Conservation (phyloP, 2,797 vertebrate species). For the Botia kubotai region DNA sequence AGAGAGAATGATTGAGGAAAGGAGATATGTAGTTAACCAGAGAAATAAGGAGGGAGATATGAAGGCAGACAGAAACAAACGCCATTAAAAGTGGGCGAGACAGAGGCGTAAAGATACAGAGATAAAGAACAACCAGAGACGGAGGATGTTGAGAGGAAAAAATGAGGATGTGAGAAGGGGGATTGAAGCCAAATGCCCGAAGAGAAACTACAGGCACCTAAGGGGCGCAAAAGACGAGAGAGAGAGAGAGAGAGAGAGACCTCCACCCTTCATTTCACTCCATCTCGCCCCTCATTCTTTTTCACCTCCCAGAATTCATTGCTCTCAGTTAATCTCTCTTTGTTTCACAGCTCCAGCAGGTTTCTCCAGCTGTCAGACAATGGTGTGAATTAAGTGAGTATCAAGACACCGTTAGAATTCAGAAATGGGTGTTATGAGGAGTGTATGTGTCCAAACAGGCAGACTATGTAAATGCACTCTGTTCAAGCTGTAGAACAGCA, state of each 20-base stretch:
- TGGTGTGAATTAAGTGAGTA: slow-evolving; percentile 27
- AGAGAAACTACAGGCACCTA: not conserved
- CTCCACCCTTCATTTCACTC: slow-evolving; percentile 39
- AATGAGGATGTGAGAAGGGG: slow-evolving; percentile 31
- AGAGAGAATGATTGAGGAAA: slow-evolving; percentile 36
- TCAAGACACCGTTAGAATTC: slow-evolving; percentile 35
- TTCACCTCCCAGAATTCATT: slow-evolving; percentile 35
- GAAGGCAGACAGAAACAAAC: slow-evolving; percentile 47
- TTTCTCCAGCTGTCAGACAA: slow-evolving; percentile 29
- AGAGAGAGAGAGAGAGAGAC: slow-evolving; percentile 47
- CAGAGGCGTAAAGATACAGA: slow-evolving; percentile 39
- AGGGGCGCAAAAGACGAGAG: slow-evolving; percentile 18
- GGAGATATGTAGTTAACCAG: slow-evolving; percentile 37
- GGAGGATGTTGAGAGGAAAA: slow-evolving; percentile 9
- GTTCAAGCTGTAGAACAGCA: not conserved
- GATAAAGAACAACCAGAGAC: slow-evolving; percentile 40
- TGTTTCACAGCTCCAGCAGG: slow-evolving; percentile 29
- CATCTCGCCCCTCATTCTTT: slow-evolving; percentile 41
- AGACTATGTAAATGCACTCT: slow-evolving; percentile 1
- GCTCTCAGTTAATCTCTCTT: slow-evolving; percentile 41
- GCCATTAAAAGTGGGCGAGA: slow-evolving; percentile 30
- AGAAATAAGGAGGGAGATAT: slow-evolving; percentile 42
- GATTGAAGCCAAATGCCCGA: slow-evolving; percentile 6
- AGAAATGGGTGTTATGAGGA: slow-evolving; percentile 21
- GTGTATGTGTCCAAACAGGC: slow-evolving; percentile 21